Base-by-base conservation (phyloP, 2,113 vertebrate species). In the Cinclus mexicanus region DNA sequence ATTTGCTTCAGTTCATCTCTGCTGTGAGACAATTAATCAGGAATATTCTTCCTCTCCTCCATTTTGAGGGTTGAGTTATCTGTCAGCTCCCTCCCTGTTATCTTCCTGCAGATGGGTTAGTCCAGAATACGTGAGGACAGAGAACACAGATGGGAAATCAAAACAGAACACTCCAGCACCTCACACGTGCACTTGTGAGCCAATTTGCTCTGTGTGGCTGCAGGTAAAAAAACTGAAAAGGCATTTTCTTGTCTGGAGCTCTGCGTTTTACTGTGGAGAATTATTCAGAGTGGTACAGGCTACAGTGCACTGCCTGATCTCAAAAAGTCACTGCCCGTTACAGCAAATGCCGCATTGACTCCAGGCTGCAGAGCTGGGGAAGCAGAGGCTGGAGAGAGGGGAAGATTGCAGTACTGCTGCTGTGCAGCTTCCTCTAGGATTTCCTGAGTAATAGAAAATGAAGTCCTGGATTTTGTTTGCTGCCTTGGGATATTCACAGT, bases 281-380 rank as follows among this genome's bases (percentile, higher is more conserved):
- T 74, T 92, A 81, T 76, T 92, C 50, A 90, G 37, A 84, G 72
- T 69, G 69, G 90, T 84, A 90, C 65, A 96, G 86, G 69, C 90
- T 83, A 74, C 23, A 67, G 75, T 64, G 60, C 76, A 31, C 10
- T 71, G 92, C 72, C 68, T 94, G 90, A 83, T 94, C 95, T 95
- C 93, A 90, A 92, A 97, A 96, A 97, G 95, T 95, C 93, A 95
- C 92, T 95, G 94, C 94, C 88, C 83, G 79, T 96, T 94, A 95
- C 39, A 90, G 96, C 76, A 94, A 94, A 95, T 92, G 86, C 88
- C 37, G 65, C 95, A 92, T 29, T 90, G 93, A 92, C 88, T 93
- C 76, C 22, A 55, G 79, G 93, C 86, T 96, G 92, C 92, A 26
- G 93, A 37, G 12, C 79, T 19, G 52, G 46, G 49, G 37, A 87